These are phyloP conservation scores for Lepisosteus osseus DNA, from an alignment of 2,113 vertebrate species.

Conservation along the genomic window DNA sequence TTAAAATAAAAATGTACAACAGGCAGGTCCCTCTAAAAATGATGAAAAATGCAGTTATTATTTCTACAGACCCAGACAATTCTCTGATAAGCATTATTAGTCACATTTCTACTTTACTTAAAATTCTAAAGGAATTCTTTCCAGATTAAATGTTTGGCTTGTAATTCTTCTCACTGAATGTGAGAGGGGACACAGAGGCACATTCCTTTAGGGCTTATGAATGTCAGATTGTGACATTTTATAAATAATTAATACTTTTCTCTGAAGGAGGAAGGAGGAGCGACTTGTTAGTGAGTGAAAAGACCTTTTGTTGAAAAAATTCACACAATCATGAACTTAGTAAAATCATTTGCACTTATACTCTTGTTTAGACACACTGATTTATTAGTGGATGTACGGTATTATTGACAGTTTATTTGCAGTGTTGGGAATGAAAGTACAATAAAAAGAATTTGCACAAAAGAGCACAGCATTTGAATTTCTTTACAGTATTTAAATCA, in stretches of 20 bases:
- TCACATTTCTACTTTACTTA: too few relatives aligned
- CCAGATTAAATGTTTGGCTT: background rate
- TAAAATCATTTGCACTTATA: background rate
- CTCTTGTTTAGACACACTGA: background rate
- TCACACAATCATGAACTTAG: slow-evolving; percentile 27
- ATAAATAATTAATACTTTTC: slow-evolving; percentile 52
- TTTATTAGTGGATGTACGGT: background rate
- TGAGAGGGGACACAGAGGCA: slow-evolving; percentile 31
- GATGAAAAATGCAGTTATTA: too few relatives aligned
- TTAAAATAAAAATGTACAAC: too few relatives aligned
- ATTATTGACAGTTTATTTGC: too few relatives aligned
- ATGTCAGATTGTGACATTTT: slow-evolving; percentile 56
- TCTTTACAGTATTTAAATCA: too few relatives aligned
- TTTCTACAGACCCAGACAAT: too few relatives aligned
- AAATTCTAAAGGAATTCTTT: too few relatives aligned
- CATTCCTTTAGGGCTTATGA: slow-evolving; percentile 48
- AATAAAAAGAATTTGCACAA: too few relatives aligned
- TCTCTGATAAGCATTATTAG: too few relatives aligned
- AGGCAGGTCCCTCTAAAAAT: too few relatives aligned
- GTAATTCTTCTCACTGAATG: slow-evolving; percentile 27
- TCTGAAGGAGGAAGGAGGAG: background rate
- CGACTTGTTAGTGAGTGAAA: slow-evolving; percentile 22
- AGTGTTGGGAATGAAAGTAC: too few relatives aligned
- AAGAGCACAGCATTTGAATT: too few relatives aligned
- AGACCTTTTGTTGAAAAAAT: slow-evolving; percentile 43